Evolutionary conservation across 1,140 invertebrate species (phyloP), one percentile per base, ranked within the genome.

Genomic region (Lethrus apterus): DNA sequence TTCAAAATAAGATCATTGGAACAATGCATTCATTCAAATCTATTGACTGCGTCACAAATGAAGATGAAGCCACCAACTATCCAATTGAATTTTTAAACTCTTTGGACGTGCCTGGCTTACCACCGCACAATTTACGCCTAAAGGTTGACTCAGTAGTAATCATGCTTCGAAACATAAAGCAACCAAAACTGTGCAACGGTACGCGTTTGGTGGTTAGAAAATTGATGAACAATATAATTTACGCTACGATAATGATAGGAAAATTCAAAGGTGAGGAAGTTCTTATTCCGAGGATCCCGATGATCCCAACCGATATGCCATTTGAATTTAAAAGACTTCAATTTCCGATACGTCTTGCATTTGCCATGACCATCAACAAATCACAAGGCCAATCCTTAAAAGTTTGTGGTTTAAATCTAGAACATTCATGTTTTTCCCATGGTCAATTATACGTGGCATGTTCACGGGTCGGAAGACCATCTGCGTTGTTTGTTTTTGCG

Each of bases 331-430:
- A 65, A 56, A 47, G 67, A 40, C 41, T 66, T 15, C 58, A 70
- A 51, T 71, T 74, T 60, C 64, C 69, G 35, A 48, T 70, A 17
- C 38, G 54, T 33, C 50, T 74, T 1, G 69, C 72, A 5, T 78
- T 77, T 59, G 67, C 69, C 10, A 69, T 76, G 63, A 72, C 69
- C 18, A 70, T 72, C 33, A 74, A 72, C 50, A 75, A 76, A 59
- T 64, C 64, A n/a, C 71, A 75, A 61, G 72, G 71, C 14, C 70
- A 74, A 54, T 61, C 52, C 34, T 52, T 62, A 55, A 50, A 50
- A 46, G 54, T 56, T 51, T 63, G 51, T 42, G 60, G 64, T 65
- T 36, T 43, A 8, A 50, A 66, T 50, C 63, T 72, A 13, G 51
- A 59, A 56, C 56, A 54, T 21, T 44, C 57, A 50, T 63, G 61